phyloP scores from a whole-genome alignment of 2,113 vertebrate species.

The Nycticryphes semicollaris region DNA sequence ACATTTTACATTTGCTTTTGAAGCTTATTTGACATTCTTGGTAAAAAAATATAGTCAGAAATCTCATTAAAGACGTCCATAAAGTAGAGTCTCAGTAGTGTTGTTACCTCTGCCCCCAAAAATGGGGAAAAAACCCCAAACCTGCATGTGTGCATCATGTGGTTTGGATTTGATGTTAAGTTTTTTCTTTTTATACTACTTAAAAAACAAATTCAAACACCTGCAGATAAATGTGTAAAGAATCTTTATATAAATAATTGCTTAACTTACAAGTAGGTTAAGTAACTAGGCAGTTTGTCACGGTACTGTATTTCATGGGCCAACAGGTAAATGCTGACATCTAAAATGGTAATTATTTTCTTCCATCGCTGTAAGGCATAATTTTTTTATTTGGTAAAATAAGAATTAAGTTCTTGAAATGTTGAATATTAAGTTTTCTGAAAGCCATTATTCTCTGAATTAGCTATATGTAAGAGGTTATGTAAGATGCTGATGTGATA shows the following conservation, averaged over 20 bases:
- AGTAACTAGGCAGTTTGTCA: not conserved
- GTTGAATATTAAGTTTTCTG: constrained; percentile 9
- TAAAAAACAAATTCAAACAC: not conserved
- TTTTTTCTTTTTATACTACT: not conserved
- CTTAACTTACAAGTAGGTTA: not conserved
- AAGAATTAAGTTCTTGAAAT: constrained; percentile 48
- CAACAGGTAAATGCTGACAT: constrained; percentile 66
- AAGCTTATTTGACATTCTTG: constrained; percentile 72
- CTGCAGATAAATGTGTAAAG: not conserved
- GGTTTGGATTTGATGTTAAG: not conserved
- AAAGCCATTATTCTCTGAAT: constrained; percentile 31
- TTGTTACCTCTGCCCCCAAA: constrained; percentile 32
- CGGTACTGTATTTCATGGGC: constrained; percentile 36
- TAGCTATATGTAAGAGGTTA: constrained; percentile 4
- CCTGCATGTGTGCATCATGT: not conserved
- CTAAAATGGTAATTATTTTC: constrained; percentile 27
- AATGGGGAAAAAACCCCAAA: not conserved
- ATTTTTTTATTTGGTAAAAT: constrained; percentile 29
- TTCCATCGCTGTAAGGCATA: not conserved
- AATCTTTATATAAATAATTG: constrained; percentile 11
- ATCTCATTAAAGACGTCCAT: constrained; percentile 72
- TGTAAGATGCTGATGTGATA: constrained; percentile 42
- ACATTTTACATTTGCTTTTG: constrained; percentile 71
- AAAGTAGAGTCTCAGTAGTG: constrained; percentile 76
- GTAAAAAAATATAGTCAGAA: constrained; percentile 69